Percentiles rank a stretch among this genome's conserved stretches.
These are phyloP conservation scores for Phenacoccus solenopsis DNA, from an alignment of 1,140 invertebrate species.

Conservation along the genomic window DNA sequence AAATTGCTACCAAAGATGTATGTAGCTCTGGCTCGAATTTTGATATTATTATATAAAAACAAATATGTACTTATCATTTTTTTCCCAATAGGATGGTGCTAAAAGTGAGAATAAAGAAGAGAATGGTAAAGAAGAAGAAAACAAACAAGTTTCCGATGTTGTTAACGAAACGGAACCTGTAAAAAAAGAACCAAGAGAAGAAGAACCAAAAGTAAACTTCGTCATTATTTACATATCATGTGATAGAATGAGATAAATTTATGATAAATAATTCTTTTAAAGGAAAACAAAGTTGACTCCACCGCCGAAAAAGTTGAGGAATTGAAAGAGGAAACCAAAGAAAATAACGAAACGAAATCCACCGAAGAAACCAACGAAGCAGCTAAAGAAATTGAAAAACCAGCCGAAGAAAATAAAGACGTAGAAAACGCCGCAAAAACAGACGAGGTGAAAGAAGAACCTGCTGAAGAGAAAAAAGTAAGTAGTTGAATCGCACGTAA, in stretches of 20 bases:
- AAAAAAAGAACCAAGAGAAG: slow-evolving; percentile 35
- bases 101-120: slow-evolving; percentile 34
- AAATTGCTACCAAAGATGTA: slow-evolving; percentile 25
- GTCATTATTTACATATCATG: too few relatives aligned
- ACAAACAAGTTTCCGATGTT: background rate
- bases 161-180: slow-evolving; percentile 28
- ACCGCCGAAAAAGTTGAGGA: slow-evolving; percentile 8
- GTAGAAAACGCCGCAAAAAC: background rate
- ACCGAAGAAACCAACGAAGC: slow-evolving; percentile 33
- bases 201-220: slow-evolving; percentile 34
- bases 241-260: too few relatives aligned
- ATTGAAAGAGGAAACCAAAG: background rate
- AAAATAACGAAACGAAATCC: slow-evolving; percentile 33
- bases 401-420: background rate
- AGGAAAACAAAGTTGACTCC: slow-evolving; percentile 27
- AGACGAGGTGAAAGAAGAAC: slow-evolving; percentile 24
- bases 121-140: slow-evolving; percentile 20
- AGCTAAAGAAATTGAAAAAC: slow-evolving; percentile 24
- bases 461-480: slow-evolving; percentile 19
- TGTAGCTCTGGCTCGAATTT: background rate
- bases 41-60: background rate
- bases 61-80: background rate
- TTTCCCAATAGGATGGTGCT: slow-evolving; percentile 28
- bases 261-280: too few relatives aligned
- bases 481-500: background rate